A percentile compares a stretch with the other conserved stretches of the same genome.
Evolutionary conservation across 2,113 vertebrate genomes (phyloP).

Genomic region (Ophthalmolycus amberensis): DNA sequence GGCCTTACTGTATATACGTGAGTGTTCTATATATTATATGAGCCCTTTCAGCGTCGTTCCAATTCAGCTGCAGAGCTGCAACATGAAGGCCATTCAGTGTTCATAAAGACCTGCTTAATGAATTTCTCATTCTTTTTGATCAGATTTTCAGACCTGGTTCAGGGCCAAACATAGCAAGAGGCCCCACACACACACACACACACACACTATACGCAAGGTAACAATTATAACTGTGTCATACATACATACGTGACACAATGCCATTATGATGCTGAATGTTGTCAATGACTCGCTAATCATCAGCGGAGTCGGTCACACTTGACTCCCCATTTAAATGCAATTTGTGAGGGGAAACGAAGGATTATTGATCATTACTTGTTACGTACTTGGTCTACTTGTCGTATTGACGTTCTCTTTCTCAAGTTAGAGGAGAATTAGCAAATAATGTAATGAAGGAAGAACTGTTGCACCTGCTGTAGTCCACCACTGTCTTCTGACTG

Average conservation of each 20-base stretch:
- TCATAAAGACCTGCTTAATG: constrained; percentile 35
- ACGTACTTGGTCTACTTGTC: constrained; percentile 33
- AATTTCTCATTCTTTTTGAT: constrained; percentile 19
- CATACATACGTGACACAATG: constrained; percentile 34
- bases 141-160: constrained; percentile 27
- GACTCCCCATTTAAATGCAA: constrained; percentile 41
- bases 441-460: constrained; percentile 35
- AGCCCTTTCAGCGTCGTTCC: constrained; percentile 47
- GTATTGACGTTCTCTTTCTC: constrained; percentile 24
- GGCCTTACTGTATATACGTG: constrained; percentile 80
- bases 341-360: constrained; percentile 34
- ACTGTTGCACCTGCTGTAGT: constrained; percentile 35
- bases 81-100: constrained; percentile 32
- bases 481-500: constrained; percentile 13
- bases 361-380: constrained; percentile 41
- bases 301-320: constrained; percentile 17
- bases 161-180: constrained; percentile 22
- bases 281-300: constrained; percentile 42
- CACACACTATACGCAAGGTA: constrained; percentile 32
- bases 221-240: constrained; percentile 50
- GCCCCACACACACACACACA: constrained; percentile 7
- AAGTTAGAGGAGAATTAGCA: constrained; percentile 29
- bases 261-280: constrained; percentile 71
- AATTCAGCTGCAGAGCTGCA: constrained; percentile 27
- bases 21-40: constrained; percentile 63